Conservation (phyloP, 1,140 invertebrate genomes). For the Homarus americanus region DNA sequence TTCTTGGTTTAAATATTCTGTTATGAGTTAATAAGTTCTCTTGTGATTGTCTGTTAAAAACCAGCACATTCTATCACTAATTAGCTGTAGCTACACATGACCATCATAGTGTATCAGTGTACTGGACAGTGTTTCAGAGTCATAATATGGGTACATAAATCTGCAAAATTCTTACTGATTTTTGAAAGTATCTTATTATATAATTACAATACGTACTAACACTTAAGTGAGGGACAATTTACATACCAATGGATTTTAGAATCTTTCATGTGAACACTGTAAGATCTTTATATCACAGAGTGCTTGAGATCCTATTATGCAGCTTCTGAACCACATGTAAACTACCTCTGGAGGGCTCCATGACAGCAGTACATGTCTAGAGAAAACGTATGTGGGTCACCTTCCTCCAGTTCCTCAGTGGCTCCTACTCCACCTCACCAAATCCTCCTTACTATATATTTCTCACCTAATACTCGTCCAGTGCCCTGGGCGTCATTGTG, state of each 20-base stretch:
- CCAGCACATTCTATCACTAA: background rate
- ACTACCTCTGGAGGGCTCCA: background rate
- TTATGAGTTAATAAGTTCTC: background rate
- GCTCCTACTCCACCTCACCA: background rate
- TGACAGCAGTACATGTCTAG: background rate
- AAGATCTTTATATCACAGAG: background rate
- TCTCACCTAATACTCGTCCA: slow-evolving; percentile 1
- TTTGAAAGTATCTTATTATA: too few relatives aligned
- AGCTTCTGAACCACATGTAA: background rate
- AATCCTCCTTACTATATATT: slow-evolving; percentile 15
- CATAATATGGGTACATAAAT: too few relatives aligned
- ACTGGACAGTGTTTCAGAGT: background rate
- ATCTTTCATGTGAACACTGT: background rate
- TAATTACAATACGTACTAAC: too few relatives aligned
- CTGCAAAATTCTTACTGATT: too few relatives aligned
- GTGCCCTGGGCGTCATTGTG: slow-evolving; percentile 24
- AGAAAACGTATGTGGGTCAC: background rate
- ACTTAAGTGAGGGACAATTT: too few relatives aligned
- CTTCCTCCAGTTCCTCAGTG: background rate
- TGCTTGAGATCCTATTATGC: background rate
- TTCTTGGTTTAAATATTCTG: background rate
- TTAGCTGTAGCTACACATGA: background rate
- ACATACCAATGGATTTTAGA: too few relatives aligned
- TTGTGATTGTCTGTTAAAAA: background rate
- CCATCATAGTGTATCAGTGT: background rate